Conservation (phyloP, 2,888 invertebrate genomes). For the Cerastis rubricosa region DNA sequence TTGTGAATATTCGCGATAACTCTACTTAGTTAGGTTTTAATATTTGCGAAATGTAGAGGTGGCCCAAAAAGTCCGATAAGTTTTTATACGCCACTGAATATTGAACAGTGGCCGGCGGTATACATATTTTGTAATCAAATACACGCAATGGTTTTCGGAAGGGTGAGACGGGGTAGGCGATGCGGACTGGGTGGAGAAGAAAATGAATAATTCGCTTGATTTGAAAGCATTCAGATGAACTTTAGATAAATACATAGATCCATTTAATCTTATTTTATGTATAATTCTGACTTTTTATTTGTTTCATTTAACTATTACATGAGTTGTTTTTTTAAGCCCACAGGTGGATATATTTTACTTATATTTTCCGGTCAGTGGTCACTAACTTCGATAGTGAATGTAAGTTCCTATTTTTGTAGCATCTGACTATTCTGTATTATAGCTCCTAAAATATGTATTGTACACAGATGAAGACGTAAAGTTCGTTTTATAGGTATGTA, state of each 20-base stretch:
- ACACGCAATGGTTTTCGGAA: constrained; percentile 60
- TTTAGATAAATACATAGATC: not conserved
- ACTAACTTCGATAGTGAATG: not conserved
- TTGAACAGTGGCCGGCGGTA: constrained; percentile 76
- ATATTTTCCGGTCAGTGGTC: not conserved
- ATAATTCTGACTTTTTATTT: constrained; percentile 1
- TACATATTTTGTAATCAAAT: constrained; percentile 79
- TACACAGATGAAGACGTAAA: not conserved
- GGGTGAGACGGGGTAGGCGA: constrained; percentile 55
- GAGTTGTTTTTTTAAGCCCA: not conserved
- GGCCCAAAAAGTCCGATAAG: constrained; percentile 80
- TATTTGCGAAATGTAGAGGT: constrained; percentile 72
- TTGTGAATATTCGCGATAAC: not conserved
- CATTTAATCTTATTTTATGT: constrained; percentile 6
- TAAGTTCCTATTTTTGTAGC: not conserved
- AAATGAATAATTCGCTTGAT: constrained; percentile 57
- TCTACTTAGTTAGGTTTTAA: not conserved
- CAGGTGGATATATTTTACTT: not conserved
- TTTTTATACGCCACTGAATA: constrained; percentile 86
- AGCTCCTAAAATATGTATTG: not conserved
- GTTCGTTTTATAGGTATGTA: constrained; percentile 11
- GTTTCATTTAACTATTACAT: not conserved
- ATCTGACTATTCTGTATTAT: not conserved
- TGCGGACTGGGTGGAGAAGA: constrained; percentile 41
- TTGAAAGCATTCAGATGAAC: constrained; percentile 15